phyloP scores from a whole-genome alignment of 2,888 invertebrate genomes.

The Nowickia ferox region DNA sequence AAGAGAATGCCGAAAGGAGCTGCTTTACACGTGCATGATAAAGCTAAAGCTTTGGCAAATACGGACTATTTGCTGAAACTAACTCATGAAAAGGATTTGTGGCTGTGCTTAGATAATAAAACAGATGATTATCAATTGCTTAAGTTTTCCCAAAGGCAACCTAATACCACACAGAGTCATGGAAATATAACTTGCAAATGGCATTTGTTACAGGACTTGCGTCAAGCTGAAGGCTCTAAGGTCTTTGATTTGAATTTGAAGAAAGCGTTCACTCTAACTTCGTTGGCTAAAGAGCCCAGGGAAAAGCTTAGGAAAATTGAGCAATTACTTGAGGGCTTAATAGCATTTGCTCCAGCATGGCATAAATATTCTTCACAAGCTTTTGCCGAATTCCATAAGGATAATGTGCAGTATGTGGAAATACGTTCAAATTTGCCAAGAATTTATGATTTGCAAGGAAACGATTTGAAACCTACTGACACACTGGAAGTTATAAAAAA shows the following conservation, averaged over 20 bases:
- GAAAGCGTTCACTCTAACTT: no score
- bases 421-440: constrained; percentile 86
- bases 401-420: constrained; percentile 88
- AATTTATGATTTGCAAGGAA: neutral
- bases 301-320: constrained; percentile 85
- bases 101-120: constrained; percentile 72
- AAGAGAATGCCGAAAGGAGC: constrained; percentile 89
- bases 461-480: neutral
- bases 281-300: neutral
- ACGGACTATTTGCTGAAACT: constrained; percentile 85
- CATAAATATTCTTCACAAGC: constrained; percentile 86
- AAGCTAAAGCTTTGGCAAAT: constrained; percentile 85
- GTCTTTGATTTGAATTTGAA: no score
- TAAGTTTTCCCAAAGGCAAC: constrained; percentile 71
- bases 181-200: no score
- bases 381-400: constrained; percentile 85
- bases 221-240: no score
- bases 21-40: constrained; percentile 87
- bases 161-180: neutral
- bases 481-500: no score
- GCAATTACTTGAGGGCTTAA: constrained; percentile 83
- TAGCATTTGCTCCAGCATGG: constrained; percentile 86
- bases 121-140: constrained; percentile 67
- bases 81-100: constrained; percentile 68
- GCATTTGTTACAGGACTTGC: no score